Base-by-base conservation (phyloP, 2,888 invertebrate genomes). In the Meganola albula region DNA sequence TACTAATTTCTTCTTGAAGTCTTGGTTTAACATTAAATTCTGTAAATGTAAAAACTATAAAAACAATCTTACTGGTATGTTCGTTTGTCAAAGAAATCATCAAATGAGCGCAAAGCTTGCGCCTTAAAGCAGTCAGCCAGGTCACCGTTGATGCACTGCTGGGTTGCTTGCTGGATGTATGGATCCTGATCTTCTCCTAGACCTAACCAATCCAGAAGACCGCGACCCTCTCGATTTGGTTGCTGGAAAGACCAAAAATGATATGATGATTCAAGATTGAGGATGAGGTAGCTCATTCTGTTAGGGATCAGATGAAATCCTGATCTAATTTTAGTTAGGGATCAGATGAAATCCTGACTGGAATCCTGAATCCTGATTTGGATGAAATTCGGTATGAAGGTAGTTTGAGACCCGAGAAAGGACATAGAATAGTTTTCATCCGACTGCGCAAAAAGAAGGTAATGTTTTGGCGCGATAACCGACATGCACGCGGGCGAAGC, bases 91-190 rank as follows among this genome's bases (percentile, higher is more conserved):
- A 95, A 94, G 70, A 95, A 93, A 32, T 93, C 93, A 30, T 93
- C 91, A 35, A 95, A 90, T 0, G 92, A 91, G 33, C 88, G 86
- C 28, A 95, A 69, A 0, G 94, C 94, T 47, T 92, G 91, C 0
- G 93, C 94, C 61, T 95, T 94, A 66, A 95, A 94, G 63, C 94
- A 95, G 63, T 94, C 94, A 0, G 93, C 92, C n/a, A 95, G 76
- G 65, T 95, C 94, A 3, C 94, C 94, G 40, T 88, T 90, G 34
- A 94, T 75, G 53, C 94, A 95, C 43, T 90, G 92, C 43, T 90
- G 87, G 33, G 94, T 94, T 0, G 91, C 87, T 59, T 89, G 90
- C 27, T 92, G 90, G 51, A 94, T 77, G 72, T 93, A 95, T 1
- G 94, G 93, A 74, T 94, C 94, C 28, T 90, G 90, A 55, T 93